Evolutionary conservation across 2,888 invertebrate genomes (phyloP).

Genomic region (Lysandra bellargus): DNA sequence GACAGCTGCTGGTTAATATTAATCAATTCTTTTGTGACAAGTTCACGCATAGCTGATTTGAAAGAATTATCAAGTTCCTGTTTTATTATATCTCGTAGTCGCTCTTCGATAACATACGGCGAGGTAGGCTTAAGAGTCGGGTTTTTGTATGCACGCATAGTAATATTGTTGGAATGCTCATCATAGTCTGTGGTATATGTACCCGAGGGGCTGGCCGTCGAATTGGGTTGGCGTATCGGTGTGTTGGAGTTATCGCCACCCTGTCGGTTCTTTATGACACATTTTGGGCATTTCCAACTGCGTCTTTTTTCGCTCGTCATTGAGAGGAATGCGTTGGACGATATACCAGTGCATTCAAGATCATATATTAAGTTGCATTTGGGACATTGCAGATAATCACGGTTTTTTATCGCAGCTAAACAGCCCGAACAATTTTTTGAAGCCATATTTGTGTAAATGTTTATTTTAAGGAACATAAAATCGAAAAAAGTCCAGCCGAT

Average conservation of each 20-base stretch:
- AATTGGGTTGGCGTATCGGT: background rate
- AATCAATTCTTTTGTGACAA: background rate
- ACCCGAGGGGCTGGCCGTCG: background rate
- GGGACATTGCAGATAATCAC: background rate
- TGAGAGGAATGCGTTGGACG: background rate
- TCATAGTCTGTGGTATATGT: background rate
- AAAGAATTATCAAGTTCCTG: background rate
- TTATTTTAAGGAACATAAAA: too few species aligned
- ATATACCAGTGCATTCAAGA: background rate
- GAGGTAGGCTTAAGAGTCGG: background rate
- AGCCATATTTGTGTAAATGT: background rate
- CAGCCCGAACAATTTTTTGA: background rate
- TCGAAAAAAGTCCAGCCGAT: background rate
- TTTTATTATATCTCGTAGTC: background rate
- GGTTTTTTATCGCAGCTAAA: background rate
- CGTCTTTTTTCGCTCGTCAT: background rate
- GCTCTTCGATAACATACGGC: background rate
- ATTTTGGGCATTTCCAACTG: constrained; percentile 12
- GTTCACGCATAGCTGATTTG: too few species aligned
- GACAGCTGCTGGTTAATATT: background rate
- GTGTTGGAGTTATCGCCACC: background rate
- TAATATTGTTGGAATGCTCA: background rate
- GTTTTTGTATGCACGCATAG: background rate
- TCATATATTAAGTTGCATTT: background rate
- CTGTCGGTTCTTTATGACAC: background rate